Percentiles rank a stretch among this genome's conserved stretches.
Conservation (phyloP, 2,888 invertebrate genomes). For the Caenorhabditis sp. region DNA sequence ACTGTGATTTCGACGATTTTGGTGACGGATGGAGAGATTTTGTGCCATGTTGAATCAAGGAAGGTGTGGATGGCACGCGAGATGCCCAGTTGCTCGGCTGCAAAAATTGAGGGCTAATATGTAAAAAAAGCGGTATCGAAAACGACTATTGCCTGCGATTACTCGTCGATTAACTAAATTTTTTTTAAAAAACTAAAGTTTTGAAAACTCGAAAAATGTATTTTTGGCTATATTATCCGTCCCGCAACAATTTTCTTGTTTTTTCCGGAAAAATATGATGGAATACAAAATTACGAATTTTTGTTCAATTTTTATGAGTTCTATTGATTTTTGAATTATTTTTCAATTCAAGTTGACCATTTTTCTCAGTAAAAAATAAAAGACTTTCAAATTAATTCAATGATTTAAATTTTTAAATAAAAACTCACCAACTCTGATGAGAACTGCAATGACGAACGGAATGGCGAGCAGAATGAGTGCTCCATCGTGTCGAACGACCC, state of each 20-base stretch:
- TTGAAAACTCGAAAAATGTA: too few relatives aligned
- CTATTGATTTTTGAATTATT: too few relatives aligned
- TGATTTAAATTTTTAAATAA: background rate
- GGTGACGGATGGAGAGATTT: conserved; percentile 61
- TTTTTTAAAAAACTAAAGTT: too few relatives aligned
- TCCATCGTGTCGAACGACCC: conserved; percentile 78
- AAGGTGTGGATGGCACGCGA: conserved; percentile 56
- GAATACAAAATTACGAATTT: too few relatives aligned
- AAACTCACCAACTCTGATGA: conserved; percentile 64
- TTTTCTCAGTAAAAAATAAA: background rate
- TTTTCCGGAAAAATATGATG: too few relatives aligned
- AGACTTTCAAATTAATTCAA: background rate
- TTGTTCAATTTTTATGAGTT: too few relatives aligned
- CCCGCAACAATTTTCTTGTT: too few relatives aligned
- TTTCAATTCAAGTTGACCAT: background rate
- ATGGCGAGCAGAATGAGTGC: conserved; percentile 76
- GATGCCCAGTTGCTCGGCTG: conserved; percentile 75
- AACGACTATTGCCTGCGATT: too few relatives aligned
- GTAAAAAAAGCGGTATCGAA: too few relatives aligned
- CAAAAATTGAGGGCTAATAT: conserved; percentile 17
- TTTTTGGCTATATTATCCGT: too few relatives aligned
- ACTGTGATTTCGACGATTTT: conserved; percentile 79
- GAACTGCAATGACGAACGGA: conserved; percentile 74
- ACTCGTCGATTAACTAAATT: too few relatives aligned
- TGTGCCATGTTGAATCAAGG: conserved; percentile 64